Evolutionary conservation across 2,797 vertebrate species (phyloP).

Genomic region (Prionace glauca): DNA sequence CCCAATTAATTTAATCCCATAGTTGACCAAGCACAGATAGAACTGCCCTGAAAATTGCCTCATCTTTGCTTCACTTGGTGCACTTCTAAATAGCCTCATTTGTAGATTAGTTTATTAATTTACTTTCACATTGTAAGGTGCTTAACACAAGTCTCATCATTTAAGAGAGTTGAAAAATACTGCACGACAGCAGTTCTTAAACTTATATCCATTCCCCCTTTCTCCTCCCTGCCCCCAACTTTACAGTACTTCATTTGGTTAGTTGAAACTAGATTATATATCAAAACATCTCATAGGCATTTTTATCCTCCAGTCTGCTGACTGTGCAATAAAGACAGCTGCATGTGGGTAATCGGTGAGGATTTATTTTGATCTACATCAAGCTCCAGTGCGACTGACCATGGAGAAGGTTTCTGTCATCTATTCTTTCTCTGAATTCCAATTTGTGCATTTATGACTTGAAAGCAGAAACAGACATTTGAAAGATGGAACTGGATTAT

Average conservation of each 20-base stretch:
- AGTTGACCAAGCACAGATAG: background rate
- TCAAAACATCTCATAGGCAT: background rate
- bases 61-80: background rate
- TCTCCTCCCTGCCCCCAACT: constrained; percentile 3
- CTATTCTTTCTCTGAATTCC: constrained; percentile 21
- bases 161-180: background rate
- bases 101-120: background rate
- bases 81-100: background rate
- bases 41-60: background rate
- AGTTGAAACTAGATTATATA: constrained; percentile 26
- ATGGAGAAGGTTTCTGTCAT: background rate
- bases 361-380: constrained; percentile 27
- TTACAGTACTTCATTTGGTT: background rate
- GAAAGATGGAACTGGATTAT: constrained; percentile 5
- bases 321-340: constrained; percentile 8
- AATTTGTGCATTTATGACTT: constrained; percentile 19
- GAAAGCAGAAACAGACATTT: constrained; percentile 1
- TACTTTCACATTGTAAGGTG: background rate
- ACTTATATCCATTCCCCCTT: background rate
- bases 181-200: background rate
- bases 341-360: background rate
- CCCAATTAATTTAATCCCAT: constrained; percentile 2
- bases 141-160: background rate
- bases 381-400: background rate
- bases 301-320: constrained; percentile 31